Base-by-base conservation (phyloP, 1,140 invertebrate species). In the Diplogasteroides magnus region DNA sequence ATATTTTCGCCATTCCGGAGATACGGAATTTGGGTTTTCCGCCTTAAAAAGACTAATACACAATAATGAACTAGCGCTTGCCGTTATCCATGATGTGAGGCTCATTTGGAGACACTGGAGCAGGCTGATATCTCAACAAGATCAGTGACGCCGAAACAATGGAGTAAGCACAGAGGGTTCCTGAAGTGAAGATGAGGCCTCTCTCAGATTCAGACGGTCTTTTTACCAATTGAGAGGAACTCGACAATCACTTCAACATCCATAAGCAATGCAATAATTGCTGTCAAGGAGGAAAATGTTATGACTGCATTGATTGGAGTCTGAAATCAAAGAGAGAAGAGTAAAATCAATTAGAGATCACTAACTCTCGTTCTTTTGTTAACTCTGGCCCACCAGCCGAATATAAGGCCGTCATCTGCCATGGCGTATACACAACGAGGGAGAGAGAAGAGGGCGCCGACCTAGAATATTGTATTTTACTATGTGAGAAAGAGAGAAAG, bases 131-230 rank as follows among this genome's bases (percentile, higher is more conserved):
- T 74, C 86, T 81, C 0, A 96, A 85, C 71, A 95, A 87, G 14
- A 94, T 86, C 0, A 96, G 91, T 72, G 90, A 94, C 48, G 91
- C 87, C 19, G 92, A 90, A 0, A 97, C 93, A 58, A 96, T 89
- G 15, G 91, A 91, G 80, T 95, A 96, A 0, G 93, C 93, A 61
- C 95, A 85, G 0, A 97, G 84, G 0, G 93, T 96, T 63, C 23
- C 23, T 25, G n/a, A 60, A 60, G 6, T 6, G 13, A 56, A 14
- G 13, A 14, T 56, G 28, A 23, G 59, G n/a, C 28, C 6, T 25
- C 23, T 23, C 59, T 60, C 19, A 6, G 19, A 48, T 6, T 48
- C 37, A 48, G 37, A 48, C 19, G 6, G 6, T 48, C 37, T 48
- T 11, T 19, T 48, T 19, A 60, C 93, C 93, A 77, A 97, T 96